Evolutionary conservation across 2,113 vertebrate species (phyloP), one percentile per base, ranked within the genome.

Genomic region (Otocyon megalotis): DNA sequence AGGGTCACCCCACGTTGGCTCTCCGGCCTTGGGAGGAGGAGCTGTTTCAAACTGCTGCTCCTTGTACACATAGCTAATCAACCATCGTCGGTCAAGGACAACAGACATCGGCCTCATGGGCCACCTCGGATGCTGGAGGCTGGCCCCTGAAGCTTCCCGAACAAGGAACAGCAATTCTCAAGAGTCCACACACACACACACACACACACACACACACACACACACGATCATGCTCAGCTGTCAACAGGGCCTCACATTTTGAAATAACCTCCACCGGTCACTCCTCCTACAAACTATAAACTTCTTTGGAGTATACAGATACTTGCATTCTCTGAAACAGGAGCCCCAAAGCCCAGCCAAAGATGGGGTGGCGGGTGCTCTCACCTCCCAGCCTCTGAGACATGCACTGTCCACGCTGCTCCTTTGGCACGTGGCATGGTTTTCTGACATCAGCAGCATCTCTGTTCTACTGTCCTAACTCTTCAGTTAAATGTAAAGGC

Each of bases 371-470:
- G 58, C 3, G 28, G 43, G 28, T 3, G 12, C 3, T n/a, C 4
- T 74, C 9, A 5, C 26, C 69, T 77, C 24, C 30, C 54, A 94
- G 48, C 30, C 13, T 60, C 69, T 82, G 58, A 58, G 50, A 54
- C 22, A 16, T 2, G 69, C 16, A 16, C 11, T 37, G 17, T 50
- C 35, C 60, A n/a, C 26, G n/a, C 17, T 58, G 76, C 35, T 74
- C 8, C 56, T 76, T 63, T 86, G 48, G 80, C 17, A 69, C 28
- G 8, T 37, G 32, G 65, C n/a, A 12, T 11, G 13, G 71, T 65
- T 94, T 94, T 84, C 88, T 96, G 65, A 28, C 76, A 48, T 74
- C 53, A 88, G 67, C 85, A 72, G 24, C 48, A 37, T 67, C 86
- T 90, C 71, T 88, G 19, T 63, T 69, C 53, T 48, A 56, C 35